These are phyloP conservation scores for Zaprionus capensis DNA, from an alignment of 1,140 invertebrate species.

Conservation along the genomic window DNA sequence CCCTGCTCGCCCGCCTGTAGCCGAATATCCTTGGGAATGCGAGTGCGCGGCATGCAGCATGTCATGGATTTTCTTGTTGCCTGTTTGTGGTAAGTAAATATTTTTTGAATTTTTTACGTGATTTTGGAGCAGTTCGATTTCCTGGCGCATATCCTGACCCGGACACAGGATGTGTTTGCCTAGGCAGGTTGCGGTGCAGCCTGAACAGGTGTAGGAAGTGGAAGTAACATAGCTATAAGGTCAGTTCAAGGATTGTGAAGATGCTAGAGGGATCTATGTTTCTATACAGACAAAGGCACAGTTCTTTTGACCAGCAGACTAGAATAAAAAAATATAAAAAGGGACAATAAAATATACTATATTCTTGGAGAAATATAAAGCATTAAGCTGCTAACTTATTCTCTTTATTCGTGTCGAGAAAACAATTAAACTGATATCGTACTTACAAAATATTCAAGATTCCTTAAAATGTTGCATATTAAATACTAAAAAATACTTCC, in stretches of 20 bases:
- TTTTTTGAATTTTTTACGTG: conserved; percentile 64
- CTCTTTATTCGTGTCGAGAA: too few relatives aligned
- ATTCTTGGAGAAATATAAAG: too few relatives aligned
- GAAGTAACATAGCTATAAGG: not conserved
- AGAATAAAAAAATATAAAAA: too few relatives aligned
- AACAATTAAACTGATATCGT: too few relatives aligned
- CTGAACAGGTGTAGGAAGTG: conserved; percentile 58
- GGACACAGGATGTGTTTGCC: conserved; percentile 66
- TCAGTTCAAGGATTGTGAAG: not conserved
- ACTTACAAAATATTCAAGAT: not conserved
- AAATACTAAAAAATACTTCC: not conserved
- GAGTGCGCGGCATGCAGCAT: conserved; percentile 2
- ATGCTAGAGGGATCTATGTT: not conserved
- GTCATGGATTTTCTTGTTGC: conserved; percentile 12
- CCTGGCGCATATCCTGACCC: conserved; percentile 58
- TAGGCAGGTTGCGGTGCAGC: conserved; percentile 33
- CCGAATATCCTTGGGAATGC: conserved; percentile 76
- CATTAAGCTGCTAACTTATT: too few relatives aligned
- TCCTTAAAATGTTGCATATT: not conserved
- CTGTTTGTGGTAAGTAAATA: conserved; percentile 56
- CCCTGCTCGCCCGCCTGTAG: conserved; percentile 56
- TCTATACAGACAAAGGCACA: too few relatives aligned
- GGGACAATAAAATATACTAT: too few relatives aligned
- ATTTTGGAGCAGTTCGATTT: conserved; percentile 70
- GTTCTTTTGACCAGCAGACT: too few relatives aligned